Evolutionary conservation across 2,888 invertebrate genomes (phyloP), one percentile per base, ranked within the genome.

Genomic region (Corbicula japonica): DNA sequence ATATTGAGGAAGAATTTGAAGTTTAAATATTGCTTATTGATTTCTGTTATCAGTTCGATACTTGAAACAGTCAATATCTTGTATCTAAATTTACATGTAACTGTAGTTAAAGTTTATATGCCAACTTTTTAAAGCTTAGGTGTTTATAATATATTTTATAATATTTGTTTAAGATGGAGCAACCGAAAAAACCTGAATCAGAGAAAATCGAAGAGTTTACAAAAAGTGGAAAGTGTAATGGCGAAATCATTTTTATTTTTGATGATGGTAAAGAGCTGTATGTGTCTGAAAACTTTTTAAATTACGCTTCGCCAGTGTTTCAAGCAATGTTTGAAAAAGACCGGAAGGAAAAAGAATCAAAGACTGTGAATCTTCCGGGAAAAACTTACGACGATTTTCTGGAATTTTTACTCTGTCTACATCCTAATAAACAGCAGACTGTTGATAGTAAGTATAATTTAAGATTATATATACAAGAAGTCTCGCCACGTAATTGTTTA

Each of bases 281-380:
- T 34, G 63, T 63, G 3, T 63, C 63, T 34, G 32, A 48, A 1
- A 63, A 63, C 30, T 63, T 63, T 34, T 8, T 63, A n/a, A 2
- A 10, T 5, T 21, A 48, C 10, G 46, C 26, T n/a, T 63, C 63
- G 18, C 63, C 63, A 15, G 62, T 62, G 28, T 62, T 62, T n/a
- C 18, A 38, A 6, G 46, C 30, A 15, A 62, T 62, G 44, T 63
- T 63, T 12, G 34, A 48, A 6, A 0, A 15, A 10, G 46, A 48
- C 23, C 48, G 18, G 5, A 48, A 46, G 12, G 62, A 62, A 18
- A 62, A 46, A 4, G 21, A 34, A 34, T 12, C n/a, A 2, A 10
- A 18, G 21, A 32, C 1, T n/a, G 48, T 48, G 23, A 23, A 48
- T 15, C 32, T 46, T 18, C 23, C 26, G 12, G 48, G 21, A 21